A percentile compares a stretch with the other conserved stretches of the same genome.
These are phyloP conservation scores for Micronisus gabar DNA, from an alignment of 2,113 vertebrate genomes.

Conservation along the genomic window DNA sequence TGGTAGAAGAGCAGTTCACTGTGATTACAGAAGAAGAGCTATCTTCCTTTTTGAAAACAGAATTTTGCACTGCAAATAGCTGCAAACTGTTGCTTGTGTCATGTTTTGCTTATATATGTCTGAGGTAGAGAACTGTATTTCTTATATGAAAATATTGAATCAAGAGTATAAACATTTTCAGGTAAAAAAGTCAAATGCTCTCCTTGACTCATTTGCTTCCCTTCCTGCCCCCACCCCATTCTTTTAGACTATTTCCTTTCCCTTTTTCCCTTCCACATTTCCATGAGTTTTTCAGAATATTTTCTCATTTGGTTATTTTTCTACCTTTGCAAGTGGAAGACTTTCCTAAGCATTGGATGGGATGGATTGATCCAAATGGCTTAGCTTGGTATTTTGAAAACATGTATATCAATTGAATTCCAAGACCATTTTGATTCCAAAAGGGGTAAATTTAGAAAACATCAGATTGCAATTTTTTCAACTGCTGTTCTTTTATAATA, in stretches of 20 bases:
- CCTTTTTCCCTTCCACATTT: not conserved
- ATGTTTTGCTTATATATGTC: not conserved
- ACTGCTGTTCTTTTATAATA: not conserved
- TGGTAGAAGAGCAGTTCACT: not conserved
- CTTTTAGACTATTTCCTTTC: not conserved
- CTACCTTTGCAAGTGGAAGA: not conserved
- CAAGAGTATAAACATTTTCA: not conserved
- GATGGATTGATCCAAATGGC: not conserved
- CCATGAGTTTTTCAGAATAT: not conserved
- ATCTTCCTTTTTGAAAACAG: not conserved
- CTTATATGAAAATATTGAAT: not conserved
- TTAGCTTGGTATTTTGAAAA: not conserved
- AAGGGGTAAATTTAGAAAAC: not conserved
- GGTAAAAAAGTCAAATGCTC: not conserved
- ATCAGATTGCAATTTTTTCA: not conserved
- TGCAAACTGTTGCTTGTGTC: not conserved
- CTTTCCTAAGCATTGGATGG: not conserved
- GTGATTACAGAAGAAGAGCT: not conserved
- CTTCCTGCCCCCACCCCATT: accelerated
- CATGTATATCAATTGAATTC: not conserved
- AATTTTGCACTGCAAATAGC: not conserved
- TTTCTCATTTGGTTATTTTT: not conserved
- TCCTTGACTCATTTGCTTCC: not conserved
- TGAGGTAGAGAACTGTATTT: not conserved
- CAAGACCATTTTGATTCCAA: not conserved